Evolutionary conservation across 37 sponge, comb jelly and placozoan species (phyloP), one percentile per base, ranked within the genome.

Genomic region (Beroe forskalii): DNA sequence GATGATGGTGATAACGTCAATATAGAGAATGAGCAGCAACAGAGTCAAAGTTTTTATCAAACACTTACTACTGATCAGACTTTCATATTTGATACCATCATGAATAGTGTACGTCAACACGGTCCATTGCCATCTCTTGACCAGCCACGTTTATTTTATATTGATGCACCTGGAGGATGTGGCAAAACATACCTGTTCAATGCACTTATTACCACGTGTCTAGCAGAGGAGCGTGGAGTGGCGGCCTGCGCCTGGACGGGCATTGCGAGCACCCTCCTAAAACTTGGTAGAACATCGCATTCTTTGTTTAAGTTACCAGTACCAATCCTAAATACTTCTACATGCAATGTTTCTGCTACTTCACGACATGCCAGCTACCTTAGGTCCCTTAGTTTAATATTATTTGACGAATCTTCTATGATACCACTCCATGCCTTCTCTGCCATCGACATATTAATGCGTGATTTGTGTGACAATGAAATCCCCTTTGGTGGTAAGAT

Each of bases 261-360:
- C n/a, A n/a, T n/a, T n/a, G n/a, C n/a, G n/a, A n/a, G n/a, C n/a
- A n/a, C n/a, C n/a, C n/a, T n/a, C n/a, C n/a, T n/a, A n/a, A n/a
- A n/a, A n/a, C n/a, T n/a, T n/a, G n/a, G n/a, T n/a, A n/a, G n/a
- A n/a, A n/a, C n/a, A n/a, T n/a, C n/a, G n/a, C n/a, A n/a, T n/a
- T n/a, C n/a, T n/a, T n/a, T n/a, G n/a, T 72, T 72, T 22, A 64
- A 64, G 67, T n/a, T 64, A 12, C 67, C 67, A 27, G 67, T 64
- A 8, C 67, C 67, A 25, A 64, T 64, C 20, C 23, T 24, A 8
- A 27, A 24, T 64, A 72, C 76, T 8, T 72, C 76, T n/a, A n/a
- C n/a, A n/a, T n/a, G n/a, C n/a, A n/a, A n/a, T n/a, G n/a, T n/a
- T n/a, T n/a, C n/a, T n/a, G 40, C 40, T 72, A 72, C 4, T 37